Conservation (phyloP, 2,113 vertebrate genomes). For the Nicator chloris region DNA sequence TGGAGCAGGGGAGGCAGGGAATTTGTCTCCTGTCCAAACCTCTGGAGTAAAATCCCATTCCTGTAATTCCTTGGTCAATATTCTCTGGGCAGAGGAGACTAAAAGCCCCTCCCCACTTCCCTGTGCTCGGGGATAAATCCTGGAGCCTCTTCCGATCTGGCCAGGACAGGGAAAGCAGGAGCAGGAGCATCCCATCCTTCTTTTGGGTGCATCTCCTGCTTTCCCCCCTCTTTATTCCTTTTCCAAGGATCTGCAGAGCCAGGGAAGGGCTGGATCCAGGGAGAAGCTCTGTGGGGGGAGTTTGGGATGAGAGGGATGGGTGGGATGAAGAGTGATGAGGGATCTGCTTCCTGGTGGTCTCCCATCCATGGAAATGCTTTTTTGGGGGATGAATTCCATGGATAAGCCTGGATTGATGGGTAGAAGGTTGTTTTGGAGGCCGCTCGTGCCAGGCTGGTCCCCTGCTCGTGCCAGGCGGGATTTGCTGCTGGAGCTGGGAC, state of each 20-base stretch:
- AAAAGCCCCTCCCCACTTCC: not conserved
- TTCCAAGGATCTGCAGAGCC: fast-evolving
- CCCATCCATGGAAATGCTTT: not conserved
- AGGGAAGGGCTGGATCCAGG: not conserved
- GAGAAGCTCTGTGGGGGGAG: fast-evolving
- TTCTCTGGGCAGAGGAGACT: not conserved
- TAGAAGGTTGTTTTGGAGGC: fast-evolving
- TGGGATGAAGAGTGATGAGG: not conserved
- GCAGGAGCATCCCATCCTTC: not conserved
- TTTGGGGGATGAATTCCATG: not conserved
- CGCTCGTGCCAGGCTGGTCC: fast-evolving
- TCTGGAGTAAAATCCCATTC: not conserved
- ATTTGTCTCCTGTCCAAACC: not conserved
- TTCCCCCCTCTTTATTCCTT: not conserved
- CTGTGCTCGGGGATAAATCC: not conserved
- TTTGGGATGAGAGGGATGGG: not conserved
- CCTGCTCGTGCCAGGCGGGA: not conserved
- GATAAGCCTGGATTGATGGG: not conserved
- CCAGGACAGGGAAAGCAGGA: not conserved
- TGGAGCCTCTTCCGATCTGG: not conserved
- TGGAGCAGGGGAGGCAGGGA: not conserved
- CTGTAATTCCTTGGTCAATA: not conserved
- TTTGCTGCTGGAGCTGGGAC: not conserved
- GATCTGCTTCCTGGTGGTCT: not conserved
- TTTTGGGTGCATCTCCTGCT: fast-evolving